Base-by-base conservation (phyloP, 2,113 vertebrate genomes). In the Caracal caracal region DNA sequence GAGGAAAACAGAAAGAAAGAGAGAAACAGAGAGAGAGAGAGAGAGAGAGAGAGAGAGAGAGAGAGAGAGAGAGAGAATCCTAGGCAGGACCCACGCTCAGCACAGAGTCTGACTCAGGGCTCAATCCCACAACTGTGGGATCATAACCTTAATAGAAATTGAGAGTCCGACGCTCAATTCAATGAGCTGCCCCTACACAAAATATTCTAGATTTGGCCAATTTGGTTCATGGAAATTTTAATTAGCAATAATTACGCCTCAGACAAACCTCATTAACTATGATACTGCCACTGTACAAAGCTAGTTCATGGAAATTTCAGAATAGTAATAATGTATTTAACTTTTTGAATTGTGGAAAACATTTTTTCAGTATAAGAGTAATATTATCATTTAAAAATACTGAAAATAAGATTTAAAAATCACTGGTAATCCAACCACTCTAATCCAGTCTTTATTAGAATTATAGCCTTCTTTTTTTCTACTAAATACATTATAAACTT, bases 361-460 rank as follows among this genome's bases (percentile, higher is more conserved):
- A 56, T 35, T 65, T 71, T 81, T 63, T 63, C 19, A 81, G 43
- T 92, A 11, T 73, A 43, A 90, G 56, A 51, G 30, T 49, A 51
- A 83, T 49, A 81, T 63, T 37, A 75, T 68, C 33, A 37, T 51
- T 84, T 84, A 24, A 68, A 83, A 73, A 17, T 20, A 85, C 19
- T 59, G 43, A 95, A 93, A 87, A 70, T 82, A 10, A 56, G 5
- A 61, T 63, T 30, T 82, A 35, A 95, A 82, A 93, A 70, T 68
- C n/a, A 82, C 22, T 82, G 63, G 9, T 76, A 61, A 81, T 87
- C 24, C 8, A 30, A 76, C 24, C 17, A 40, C 12, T n/a, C 16
- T 86, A 80, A 90, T 0, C 78, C 12, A n/a, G 22, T 63, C 30
- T 81, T 82, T 35, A 75, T 88, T 37, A 88, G 76, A 56, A 88